phyloP scores from a whole-genome alignment of 2,888 invertebrate genomes.

The Neoitamus cyanurus region DNA sequence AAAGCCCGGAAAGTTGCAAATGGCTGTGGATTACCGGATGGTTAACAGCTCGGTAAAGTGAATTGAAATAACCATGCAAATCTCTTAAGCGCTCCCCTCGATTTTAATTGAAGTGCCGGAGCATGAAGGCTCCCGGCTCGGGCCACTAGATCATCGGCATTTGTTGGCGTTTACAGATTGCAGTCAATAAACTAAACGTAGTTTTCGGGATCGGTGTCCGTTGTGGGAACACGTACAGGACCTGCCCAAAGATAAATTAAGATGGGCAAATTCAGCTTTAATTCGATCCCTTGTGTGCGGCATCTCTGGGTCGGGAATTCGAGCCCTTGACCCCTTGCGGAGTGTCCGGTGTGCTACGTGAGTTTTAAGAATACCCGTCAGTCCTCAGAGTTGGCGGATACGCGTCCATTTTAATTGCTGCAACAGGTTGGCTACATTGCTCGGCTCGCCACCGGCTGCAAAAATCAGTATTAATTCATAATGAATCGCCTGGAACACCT shows the following conservation, averaged over 20 bases:
- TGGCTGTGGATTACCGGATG: conserved; percentile 40
- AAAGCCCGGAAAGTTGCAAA: conserved; percentile 31
- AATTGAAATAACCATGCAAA: conserved; percentile 43
- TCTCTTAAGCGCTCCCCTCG: conserved; percentile 36
- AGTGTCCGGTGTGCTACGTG: not conserved
- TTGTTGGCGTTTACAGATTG: conserved; percentile 36
- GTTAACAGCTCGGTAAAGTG: conserved; percentile 42
- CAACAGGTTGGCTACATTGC: not conserved
- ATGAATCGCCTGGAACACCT: not conserved
- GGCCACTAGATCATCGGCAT: conserved; percentile 30
- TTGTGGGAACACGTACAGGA: not conserved
- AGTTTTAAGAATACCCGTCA: no score
- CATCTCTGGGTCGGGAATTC: not conserved
- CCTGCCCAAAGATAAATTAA: not conserved
- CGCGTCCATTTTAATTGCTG: not conserved
- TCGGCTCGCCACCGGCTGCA: not conserved
- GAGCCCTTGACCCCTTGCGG: not conserved
- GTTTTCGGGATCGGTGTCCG: not conserved
- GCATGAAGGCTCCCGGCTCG: not conserved
- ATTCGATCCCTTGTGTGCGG: not conserved
- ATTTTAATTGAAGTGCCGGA: conserved; percentile 39
- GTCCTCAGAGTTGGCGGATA: no score
- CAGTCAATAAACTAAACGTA: conserved; percentile 27
- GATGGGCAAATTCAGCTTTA: not conserved
- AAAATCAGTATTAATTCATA: conserved; percentile 1